Evolutionary conservation across 1,140 invertebrate species (phyloP), one percentile per base, ranked within the genome.

Genomic region (Leptonema lineaticorne): DNA sequence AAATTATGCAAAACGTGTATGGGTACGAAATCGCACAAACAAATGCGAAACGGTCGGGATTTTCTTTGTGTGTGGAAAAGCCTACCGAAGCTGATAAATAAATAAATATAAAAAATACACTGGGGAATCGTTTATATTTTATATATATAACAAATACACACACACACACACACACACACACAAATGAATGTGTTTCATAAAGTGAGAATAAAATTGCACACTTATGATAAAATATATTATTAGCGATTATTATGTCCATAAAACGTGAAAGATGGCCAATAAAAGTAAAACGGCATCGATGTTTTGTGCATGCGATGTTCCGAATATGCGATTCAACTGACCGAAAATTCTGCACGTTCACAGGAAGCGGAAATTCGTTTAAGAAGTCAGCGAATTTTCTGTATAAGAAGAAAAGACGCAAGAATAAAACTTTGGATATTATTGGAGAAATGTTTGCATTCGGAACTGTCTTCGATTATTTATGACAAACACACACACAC

Each of bases 1-100:
- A 9, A 59, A 69, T 64, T 69, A 69, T 69, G 68, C 50, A 64
- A 69, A 59, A 48, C 60, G 41, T 48, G 58, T 14, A 27, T 60
- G 33, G 22, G 24, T 46, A 30, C 27, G 33, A n/a, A n/a, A n/a
- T n/a, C 26, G n/a, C 59, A 28, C 18, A 63, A 20, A 16, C 63
- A 56, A 27, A 56, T 29, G 29, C 14, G n/a, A 45, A 46, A 18
- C 27, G 14, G 46, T 48, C 24, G 9, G 41, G 28, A 46, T 63
- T 63, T 63, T 46, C 27, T 16, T 26, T n/a, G 60, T 16, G 37
- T 11, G 16, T 41, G 16, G 16, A 9, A 41, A 41, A 41, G 2
- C 37, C n/a, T n/a, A n/a, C n/a, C 27, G 9, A 58, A 24, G 20
- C 24, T 24, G 24, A 28, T 28, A 57, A 22, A 28, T n/a, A 28